phyloP scores from a whole-genome alignment of 1,140 invertebrate genomes.

The Philotrypesis tridentata region DNA sequence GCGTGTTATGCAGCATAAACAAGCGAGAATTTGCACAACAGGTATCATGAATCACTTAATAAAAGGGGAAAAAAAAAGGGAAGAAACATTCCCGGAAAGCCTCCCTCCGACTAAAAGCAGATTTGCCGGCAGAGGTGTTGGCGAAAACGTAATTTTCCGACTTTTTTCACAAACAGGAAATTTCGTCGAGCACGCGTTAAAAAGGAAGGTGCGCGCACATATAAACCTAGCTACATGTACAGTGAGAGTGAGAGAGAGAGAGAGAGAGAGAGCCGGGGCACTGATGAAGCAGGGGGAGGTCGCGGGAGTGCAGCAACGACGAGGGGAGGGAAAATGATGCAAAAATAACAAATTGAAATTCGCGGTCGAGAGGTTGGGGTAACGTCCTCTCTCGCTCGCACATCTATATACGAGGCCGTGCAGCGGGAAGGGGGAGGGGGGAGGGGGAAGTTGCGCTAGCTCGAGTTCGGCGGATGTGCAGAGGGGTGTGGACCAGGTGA shows the following conservation, averaged over 20 bases:
- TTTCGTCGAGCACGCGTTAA: slow-evolving; percentile 42
- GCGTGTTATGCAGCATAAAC: no score
- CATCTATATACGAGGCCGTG: background rate
- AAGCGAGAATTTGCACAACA: background rate
- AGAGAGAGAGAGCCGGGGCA: slow-evolving; percentile 21
- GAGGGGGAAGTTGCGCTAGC: slow-evolving; percentile 11
- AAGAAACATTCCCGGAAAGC: background rate
- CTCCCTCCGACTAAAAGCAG: background rate
- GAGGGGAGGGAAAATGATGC: slow-evolving; percentile 65
- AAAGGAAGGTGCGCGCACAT: slow-evolving; percentile 44
- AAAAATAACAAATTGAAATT: slow-evolving; percentile 71
- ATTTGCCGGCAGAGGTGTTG: background rate
- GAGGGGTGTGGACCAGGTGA: slow-evolving; percentile 15
- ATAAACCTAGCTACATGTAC: background rate
- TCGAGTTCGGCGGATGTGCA: background rate
- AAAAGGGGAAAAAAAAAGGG: slow-evolving; percentile 33
- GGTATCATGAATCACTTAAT: background rate
- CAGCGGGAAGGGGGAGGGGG: slow-evolving; percentile 36
- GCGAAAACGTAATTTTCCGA: slow-evolving; percentile 16
- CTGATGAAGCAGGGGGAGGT: slow-evolving; percentile 52
- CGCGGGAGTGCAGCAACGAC: slow-evolving; percentile 22
- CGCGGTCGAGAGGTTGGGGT: slow-evolving; percentile 55
- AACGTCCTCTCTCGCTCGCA: slow-evolving; percentile 7
- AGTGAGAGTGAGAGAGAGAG: slow-evolving; percentile 52
- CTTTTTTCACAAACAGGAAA: slow-evolving; percentile 25